Conservation (phyloP, 2,113 vertebrate species). For the Xenopus laevis region DNA sequence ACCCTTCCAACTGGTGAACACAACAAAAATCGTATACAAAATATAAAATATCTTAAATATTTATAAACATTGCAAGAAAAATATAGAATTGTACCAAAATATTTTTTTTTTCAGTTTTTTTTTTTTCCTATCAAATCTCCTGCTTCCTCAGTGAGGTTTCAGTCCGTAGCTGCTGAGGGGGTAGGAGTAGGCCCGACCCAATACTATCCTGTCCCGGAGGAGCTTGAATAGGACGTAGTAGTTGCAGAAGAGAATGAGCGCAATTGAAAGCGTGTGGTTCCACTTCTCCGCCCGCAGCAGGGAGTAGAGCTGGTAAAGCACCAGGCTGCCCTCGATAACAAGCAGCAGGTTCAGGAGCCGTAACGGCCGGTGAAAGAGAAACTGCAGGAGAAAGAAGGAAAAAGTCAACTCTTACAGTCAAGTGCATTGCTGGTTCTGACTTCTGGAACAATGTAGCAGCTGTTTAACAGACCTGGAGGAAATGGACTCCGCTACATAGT, state of each 20-base stretch:
- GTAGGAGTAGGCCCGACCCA: constrained; percentile 93
- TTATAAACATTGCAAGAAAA: constrained; percentile 98
- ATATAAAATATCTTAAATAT: constrained; percentile 99
- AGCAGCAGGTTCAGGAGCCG: constrained; percentile 96
- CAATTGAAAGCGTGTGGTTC: constrained; percentile 97
- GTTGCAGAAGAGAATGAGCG: constrained; percentile 97
- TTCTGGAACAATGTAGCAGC: no score
- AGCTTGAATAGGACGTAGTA: constrained; percentile 98
- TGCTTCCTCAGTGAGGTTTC: constrained; percentile 76
- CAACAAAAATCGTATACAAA: constrained; percentile 98
- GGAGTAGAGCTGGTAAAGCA: constrained; percentile 95
- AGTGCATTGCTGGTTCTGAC: no score
- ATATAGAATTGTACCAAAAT: constrained; percentile 99
- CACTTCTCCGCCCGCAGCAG: constrained; percentile 94
- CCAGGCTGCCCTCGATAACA: constrained; percentile 90
- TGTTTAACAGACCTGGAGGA: no score
- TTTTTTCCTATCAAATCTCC: background rate
- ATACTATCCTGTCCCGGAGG: constrained; percentile 91
- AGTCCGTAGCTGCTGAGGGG: constrained; percentile 82
- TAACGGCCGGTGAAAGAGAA: constrained; percentile 95
- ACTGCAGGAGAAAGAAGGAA: constrained; percentile 66
- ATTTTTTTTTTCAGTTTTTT: constrained; percentile 63
- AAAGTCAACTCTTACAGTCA: no score
- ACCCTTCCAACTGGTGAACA: no score
- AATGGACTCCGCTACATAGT: no score